These are phyloP conservation scores for Hemicordylus capensis DNA, from an alignment of 2,113 vertebrate species.

Conservation along the genomic window DNA sequence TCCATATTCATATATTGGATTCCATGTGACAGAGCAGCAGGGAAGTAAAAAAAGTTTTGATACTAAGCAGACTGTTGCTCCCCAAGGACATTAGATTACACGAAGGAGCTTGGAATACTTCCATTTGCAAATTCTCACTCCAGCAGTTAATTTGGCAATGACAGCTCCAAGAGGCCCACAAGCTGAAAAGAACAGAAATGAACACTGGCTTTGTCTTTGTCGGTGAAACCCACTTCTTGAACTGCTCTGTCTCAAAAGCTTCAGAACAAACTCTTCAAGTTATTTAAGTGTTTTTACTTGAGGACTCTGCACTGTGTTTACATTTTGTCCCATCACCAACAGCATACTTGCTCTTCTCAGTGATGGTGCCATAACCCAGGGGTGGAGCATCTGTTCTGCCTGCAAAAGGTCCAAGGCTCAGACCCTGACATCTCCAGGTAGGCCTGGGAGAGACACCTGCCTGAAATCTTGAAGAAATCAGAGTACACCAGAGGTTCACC, in stretches of 20 bases:
- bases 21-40: neutral
- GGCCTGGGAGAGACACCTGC: too few species aligned
- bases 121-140: conserved; percentile 24
- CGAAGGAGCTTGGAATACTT: conserved; percentile 22
- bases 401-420: too few species aligned
- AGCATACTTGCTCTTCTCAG: neutral
- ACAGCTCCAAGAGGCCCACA: neutral
- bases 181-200: conserved; percentile 18
- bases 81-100: neutral
- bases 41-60: neutral
- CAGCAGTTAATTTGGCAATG: conserved; percentile 39
- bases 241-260: neutral
- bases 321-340: neutral
- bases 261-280: neutral
- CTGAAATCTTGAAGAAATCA: too few species aligned
- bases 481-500: neutral
- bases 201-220: neutral
- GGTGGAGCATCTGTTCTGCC: too few species aligned
- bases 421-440: too few species aligned
- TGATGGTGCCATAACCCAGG: too few species aligned
- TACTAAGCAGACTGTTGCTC: neutral
- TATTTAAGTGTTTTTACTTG: neutral
- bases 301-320: neutral
- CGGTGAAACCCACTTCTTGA: conserved; percentile 16
- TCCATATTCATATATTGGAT: neutral